phyloP scores from a whole-genome alignment of 1,140 invertebrate genomes.

The Drosophila bifasciata region DNA sequence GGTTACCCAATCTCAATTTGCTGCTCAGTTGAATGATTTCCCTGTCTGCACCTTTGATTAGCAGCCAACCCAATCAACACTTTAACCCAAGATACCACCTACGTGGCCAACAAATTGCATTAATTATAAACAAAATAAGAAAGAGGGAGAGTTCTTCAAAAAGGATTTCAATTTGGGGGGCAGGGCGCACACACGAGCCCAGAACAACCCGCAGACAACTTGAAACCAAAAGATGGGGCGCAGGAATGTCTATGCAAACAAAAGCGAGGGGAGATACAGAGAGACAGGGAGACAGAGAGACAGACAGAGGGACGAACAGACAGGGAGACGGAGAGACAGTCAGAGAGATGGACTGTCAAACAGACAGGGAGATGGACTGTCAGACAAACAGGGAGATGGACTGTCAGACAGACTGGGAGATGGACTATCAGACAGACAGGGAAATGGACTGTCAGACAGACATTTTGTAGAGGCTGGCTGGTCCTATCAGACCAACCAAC shows the following conservation, averaged over 20 bases:
- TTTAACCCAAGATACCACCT: conserved; percentile 9
- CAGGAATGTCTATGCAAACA: conserved; percentile 67
- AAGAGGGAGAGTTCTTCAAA: conserved; percentile 62
- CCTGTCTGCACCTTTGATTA: conserved; percentile 8
- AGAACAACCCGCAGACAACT: conserved; percentile 40
- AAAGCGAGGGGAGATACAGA: conserved; percentile 29
- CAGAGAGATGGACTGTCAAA: no score
- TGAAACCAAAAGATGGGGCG: conserved; percentile 32
- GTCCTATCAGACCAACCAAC: conserved; percentile 51
- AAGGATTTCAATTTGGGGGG: conserved; percentile 56
- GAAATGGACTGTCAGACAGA: background rate
- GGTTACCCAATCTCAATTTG: background rate
- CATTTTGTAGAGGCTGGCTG: conserved; percentile 14
- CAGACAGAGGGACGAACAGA: conserved; percentile 4
- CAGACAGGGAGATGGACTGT: conserved; percentile 6
- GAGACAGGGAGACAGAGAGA: conserved; percentile 10
- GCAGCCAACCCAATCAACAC: conserved; percentile 16
- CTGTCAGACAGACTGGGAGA: no score
- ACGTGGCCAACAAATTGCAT: conserved; percentile 66
- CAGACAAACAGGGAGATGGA: conserved; percentile 8
- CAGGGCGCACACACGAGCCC: conserved; percentile 10
- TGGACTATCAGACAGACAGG: background rate
- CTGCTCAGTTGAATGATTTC: background rate
- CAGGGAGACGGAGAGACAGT: conserved; percentile 6
- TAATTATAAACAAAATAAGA: conserved; percentile 58